Evolutionary conservation across 2,113 vertebrate genomes (phyloP).

Genomic region (Camelus bactrianus): DNA sequence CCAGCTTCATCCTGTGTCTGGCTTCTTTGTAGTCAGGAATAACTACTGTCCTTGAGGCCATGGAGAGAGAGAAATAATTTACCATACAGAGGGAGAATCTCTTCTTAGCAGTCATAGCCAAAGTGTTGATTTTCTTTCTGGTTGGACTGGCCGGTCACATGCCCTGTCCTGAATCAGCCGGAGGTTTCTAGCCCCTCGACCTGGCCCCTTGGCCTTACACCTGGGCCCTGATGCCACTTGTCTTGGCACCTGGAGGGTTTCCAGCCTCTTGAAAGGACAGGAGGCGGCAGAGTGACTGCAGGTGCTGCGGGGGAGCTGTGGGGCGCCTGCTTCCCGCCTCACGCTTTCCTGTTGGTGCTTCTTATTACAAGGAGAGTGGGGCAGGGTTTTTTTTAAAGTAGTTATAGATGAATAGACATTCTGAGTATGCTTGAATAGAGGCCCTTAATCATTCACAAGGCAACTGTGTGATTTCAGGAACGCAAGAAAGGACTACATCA

Average conservation of each 20-base stretch:
- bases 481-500: slow-evolving; percentile 97
- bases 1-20: too few species aligned
- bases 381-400: not conserved
- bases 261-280: not conserved
- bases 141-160: too few species aligned
- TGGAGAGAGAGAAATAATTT: too few species aligned
- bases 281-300: not conserved
- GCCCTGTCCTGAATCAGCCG: too few species aligned
- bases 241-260: not conserved
- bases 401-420: not conserved
- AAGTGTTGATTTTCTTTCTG: too few species aligned
- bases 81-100: too few species aligned
- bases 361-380: fast-evolving
- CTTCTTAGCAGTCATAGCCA: too few species aligned
- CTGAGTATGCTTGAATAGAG: fast-evolving
- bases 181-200: not conserved
- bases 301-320: not conserved
- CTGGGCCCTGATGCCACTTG: not conserved
- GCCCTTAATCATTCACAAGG: not conserved
- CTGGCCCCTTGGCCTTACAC: fast-evolving
- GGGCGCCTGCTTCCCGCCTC: not conserved
- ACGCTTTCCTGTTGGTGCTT: too few species aligned
- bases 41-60: too few species aligned
- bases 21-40: too few species aligned
- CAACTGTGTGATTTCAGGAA: slow-evolving; percentile 89